A percentile compares a stretch with the other conserved stretches of the same genome.
These are phyloP conservation scores for Pyrocoelia pectoralis DNA, from an alignment of 2,888 invertebrate genomes.

Conservation along the genomic window DNA sequence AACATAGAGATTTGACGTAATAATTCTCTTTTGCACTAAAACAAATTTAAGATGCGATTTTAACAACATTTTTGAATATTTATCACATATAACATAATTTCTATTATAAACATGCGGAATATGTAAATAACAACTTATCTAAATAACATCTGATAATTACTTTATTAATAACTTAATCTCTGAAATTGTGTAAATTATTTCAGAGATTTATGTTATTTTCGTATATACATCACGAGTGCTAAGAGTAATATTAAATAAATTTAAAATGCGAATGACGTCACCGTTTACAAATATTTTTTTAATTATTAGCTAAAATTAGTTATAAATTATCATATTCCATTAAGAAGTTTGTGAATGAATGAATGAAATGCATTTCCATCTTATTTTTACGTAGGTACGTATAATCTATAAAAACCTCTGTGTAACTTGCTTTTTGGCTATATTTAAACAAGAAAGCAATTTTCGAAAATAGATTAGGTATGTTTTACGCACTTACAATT, in stretches of 20 bases:
- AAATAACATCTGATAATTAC: slow-evolving; percentile 6
- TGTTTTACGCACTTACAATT: too few species aligned
- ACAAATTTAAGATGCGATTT: too few species aligned
- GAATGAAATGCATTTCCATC: too few species aligned
- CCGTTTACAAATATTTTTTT: background rate
- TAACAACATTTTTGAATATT: too few species aligned
- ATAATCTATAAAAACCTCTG: too few species aligned
- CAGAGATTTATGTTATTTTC: slow-evolving; percentile 4
- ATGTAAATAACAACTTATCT: background rate
- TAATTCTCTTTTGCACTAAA: background rate
- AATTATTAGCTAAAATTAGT: too few species aligned
- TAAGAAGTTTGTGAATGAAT: too few species aligned
- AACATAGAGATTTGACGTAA: background rate
- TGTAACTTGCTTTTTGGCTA: too few species aligned
- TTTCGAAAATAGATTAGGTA: too few species aligned
- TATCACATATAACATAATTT: slow-evolving; percentile 1
- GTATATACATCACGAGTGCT: background rate
- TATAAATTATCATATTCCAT: too few species aligned
- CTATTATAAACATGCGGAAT: background rate
- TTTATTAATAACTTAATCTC: slow-evolving; percentile 12
- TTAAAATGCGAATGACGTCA: background rate
- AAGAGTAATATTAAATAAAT: background rate
- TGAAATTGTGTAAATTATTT: slow-evolving; percentile 5
- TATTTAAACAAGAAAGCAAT: too few species aligned
- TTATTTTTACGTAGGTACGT: too few species aligned